A percentile compares a stretch with the other conserved stretches of the same genome.
Evolutionary conservation across 2,113 vertebrate species (phyloP).

Genomic region (Ictidomys tridecemlineatus): DNA sequence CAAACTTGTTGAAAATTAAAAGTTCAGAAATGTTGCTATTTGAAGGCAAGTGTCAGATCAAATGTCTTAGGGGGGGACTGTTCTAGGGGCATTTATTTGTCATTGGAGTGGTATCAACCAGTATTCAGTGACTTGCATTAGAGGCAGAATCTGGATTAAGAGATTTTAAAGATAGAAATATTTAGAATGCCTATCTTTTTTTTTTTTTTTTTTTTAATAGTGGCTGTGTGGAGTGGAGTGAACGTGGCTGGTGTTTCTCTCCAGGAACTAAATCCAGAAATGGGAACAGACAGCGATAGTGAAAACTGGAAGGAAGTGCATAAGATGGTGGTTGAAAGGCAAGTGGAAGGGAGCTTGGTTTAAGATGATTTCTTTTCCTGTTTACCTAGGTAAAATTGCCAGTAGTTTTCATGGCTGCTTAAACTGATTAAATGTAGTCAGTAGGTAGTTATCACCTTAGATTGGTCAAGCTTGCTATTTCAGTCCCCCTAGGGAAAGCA

Average conservation of each 20-base stretch:
- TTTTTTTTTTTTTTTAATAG: conserved; percentile 81
- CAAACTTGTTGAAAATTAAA: not conserved
- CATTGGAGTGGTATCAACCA: not conserved
- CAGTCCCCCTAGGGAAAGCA: not conserved
- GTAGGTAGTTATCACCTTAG: not conserved
- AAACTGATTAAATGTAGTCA: not conserved
- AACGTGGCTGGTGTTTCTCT: conserved; percentile 96
- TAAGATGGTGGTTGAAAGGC: conserved; percentile 97
- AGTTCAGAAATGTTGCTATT: not conserved
- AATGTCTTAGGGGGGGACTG: not conserved
- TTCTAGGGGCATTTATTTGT: not conserved
- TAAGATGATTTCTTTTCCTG: not conserved
- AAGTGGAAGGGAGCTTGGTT: not conserved
- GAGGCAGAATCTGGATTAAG: not conserved
- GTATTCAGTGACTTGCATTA: not conserved
- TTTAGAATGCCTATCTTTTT: not conserved
- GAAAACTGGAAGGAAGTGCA: conserved; percentile 97
- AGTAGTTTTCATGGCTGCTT: not conserved
- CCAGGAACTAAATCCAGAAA: conserved; percentile 95
- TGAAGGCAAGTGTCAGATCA: not conserved
- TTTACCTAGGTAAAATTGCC: not conserved
- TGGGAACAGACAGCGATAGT: conserved; percentile 92
- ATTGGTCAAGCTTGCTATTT: not conserved
- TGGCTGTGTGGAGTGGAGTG: conserved; percentile 97
- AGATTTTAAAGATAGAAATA: not conserved